Percentiles rank a stretch among this genome's conserved stretches.
Conservation (phyloP, 2,797 vertebrate species). For the Eidolon dupreanum region DNA sequence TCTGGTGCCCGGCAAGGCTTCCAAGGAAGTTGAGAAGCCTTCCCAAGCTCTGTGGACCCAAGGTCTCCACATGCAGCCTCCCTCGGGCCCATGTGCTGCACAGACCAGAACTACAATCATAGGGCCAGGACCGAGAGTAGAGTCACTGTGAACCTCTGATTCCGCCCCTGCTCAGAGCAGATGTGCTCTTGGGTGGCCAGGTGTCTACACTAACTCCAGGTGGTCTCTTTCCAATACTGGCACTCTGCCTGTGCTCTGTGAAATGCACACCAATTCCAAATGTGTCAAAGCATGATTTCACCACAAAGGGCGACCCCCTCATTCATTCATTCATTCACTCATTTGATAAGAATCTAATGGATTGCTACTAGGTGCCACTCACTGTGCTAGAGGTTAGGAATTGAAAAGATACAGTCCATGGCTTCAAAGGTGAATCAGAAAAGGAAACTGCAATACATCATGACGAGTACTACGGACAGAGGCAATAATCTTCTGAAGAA, state of each 20-base stretch:
- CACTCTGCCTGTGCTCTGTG: not conserved
- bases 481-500: not conserved
- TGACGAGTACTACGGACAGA: not conserved
- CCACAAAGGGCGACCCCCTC: not conserved
- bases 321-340: not conserved
- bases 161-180: not conserved
- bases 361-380: not conserved
- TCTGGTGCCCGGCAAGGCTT: not conserved
- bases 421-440: not conserved
- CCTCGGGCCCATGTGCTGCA: not conserved
- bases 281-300: fast-evolving
- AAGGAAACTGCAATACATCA: not conserved
- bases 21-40: not conserved
- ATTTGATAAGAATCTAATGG: not conserved
- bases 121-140: not conserved
- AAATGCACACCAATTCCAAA: not conserved
- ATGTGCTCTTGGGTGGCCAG: not conserved
- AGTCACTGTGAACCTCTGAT: not conserved
- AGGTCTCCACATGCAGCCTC: not conserved
- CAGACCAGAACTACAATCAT: not conserved
- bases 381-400: not conserved
- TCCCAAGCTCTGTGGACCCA: not conserved
- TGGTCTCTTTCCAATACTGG: not conserved
- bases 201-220: not conserved
- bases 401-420: not conserved